A percentile compares a stretch with the other conserved stretches of the same genome.
Conservation (phyloP, 2,888 invertebrate genomes). For the Trissonchulus latispiculum region DNA sequence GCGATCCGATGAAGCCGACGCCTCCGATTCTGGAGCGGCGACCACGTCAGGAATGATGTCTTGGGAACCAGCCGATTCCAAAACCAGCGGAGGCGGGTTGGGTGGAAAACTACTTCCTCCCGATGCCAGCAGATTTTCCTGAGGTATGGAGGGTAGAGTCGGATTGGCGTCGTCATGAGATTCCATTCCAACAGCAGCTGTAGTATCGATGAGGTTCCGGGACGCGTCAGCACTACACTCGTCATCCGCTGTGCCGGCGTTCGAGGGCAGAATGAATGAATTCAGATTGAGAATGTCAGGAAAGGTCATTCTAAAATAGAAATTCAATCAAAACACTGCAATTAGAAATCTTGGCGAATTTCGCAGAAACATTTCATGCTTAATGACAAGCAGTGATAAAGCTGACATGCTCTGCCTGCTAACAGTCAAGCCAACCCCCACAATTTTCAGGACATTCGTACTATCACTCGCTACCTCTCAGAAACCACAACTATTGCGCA, state of each 20-base stretch:
- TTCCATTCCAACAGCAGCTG: background rate
- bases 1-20: background rate
- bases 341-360: too few species aligned
- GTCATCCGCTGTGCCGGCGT: too few species aligned
- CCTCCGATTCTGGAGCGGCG: background rate
- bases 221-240: slow-evolving; percentile 33
- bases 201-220: background rate
- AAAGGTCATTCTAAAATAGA: slow-evolving; percentile 68
- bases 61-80: background rate
- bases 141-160: background rate
- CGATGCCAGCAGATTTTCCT: background rate
- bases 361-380: too few species aligned
- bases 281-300: slow-evolving; percentile 68
- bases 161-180: background rate
- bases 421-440: too few species aligned
- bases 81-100: too few species aligned
- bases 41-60: background rate
- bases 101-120: background rate
- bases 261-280: slow-evolving; percentile 61
- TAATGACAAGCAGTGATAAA: too few species aligned
- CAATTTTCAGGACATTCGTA: too few species aligned
- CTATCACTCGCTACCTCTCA: too few species aligned
- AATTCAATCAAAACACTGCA: too few species aligned
- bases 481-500: too few species aligned
- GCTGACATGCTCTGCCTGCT: too few species aligned